A percentile compares a stretch with the other conserved stretches of the same genome.
Evolutionary conservation across 1,140 invertebrate species (phyloP).

Genomic region (Plutomurus gul): DNA sequence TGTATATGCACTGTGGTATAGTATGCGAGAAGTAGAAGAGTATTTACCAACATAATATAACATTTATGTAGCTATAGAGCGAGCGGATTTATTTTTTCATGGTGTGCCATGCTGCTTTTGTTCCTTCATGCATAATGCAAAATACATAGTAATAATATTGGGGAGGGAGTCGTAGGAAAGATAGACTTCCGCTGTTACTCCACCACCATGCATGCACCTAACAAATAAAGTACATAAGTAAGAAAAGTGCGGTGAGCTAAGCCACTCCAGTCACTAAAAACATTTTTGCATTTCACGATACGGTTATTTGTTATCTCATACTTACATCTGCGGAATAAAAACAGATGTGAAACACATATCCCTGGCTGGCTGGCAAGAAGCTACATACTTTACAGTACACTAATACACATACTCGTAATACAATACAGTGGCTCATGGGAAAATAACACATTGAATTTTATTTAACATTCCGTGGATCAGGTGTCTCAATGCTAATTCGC

Average conservation of each 20-base stretch:
- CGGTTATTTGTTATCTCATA: not conserved
- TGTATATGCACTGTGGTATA: too few relatives aligned
- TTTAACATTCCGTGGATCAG: not conserved
- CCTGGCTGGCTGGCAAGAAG: not conserved
- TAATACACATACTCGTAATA: not conserved
- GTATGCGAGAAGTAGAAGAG: too few relatives aligned
- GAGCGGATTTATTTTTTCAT: not conserved
- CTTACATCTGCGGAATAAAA: not conserved
- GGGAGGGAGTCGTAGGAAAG: not conserved
- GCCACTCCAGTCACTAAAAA: not conserved
- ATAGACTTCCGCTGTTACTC: not conserved
- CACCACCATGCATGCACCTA: too few relatives aligned
- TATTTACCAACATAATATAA: too few relatives aligned
- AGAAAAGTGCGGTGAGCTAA: conserved; percentile 2
- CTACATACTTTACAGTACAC: not conserved
- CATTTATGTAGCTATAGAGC: too few relatives aligned
- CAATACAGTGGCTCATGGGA: not conserved
- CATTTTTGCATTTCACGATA: conserved; percentile 16
- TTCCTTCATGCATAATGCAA: conserved; percentile 13
- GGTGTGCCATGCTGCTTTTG: conserved; percentile 9
- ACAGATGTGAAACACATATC: not conserved
- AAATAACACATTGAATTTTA: conserved; percentile 14
- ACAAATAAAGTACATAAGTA: not conserved
- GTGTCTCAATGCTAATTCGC: conserved; percentile 17
- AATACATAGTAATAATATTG: not conserved